Conservation (phyloP, 2,797 vertebrate genomes). For the Apodemus agrarius region DNA sequence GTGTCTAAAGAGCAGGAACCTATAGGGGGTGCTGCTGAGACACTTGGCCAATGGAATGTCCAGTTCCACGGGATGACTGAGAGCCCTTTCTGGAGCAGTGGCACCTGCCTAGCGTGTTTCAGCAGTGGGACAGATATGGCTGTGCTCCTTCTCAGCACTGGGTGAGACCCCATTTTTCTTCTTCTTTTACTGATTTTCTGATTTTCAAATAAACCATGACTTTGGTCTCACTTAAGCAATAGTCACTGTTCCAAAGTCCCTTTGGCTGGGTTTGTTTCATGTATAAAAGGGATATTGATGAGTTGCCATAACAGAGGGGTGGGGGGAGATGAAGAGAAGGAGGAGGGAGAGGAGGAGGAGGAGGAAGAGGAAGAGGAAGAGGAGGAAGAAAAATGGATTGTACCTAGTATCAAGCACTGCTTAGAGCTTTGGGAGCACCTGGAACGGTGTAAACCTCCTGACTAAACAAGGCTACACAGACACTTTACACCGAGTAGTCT, state of each 20-base stretch:
- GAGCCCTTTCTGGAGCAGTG: neutral
- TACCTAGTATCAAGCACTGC: neutral
- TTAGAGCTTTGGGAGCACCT: neutral
- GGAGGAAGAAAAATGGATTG: neutral
- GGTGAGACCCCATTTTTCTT: neutral
- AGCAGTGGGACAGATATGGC: too few relatives aligned
- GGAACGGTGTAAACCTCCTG: neutral
- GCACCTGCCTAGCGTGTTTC: neutral
- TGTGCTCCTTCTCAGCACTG: neutral
- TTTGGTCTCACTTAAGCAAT: constrained; percentile 32
- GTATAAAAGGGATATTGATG: neutral
- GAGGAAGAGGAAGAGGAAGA: too few relatives aligned
- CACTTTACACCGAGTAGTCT: neutral
- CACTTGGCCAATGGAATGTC: neutral
- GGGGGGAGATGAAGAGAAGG: too few relatives aligned
- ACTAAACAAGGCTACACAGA: too few relatives aligned
- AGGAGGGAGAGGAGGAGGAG: too few relatives aligned
- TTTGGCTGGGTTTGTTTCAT: neutral
- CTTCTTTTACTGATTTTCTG: too few relatives aligned
- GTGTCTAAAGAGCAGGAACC: neutral
- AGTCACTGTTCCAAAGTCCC: neutral
- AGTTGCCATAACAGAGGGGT: neutral
- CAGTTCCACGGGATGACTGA: neutral
- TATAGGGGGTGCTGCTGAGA: neutral
- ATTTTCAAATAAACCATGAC: neutral